Conservation (phyloP, 1,140 invertebrate species). For the Odontomachus brunneus region DNA sequence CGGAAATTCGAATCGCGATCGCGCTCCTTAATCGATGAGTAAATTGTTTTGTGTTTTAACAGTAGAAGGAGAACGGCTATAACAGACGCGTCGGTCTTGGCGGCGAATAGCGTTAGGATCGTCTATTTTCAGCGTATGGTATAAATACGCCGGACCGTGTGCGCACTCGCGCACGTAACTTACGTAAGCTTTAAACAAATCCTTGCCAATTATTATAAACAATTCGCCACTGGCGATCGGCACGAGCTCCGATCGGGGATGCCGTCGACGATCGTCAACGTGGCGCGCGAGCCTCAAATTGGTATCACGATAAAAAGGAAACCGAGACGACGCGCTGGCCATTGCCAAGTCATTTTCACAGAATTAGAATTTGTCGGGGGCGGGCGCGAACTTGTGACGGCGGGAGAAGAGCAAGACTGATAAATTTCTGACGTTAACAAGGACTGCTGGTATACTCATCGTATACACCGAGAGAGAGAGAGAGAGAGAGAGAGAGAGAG, state of each 20-base stretch:
- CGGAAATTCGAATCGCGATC: background rate
- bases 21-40: background rate
- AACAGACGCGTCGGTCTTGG: constrained; percentile 73
- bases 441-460: background rate
- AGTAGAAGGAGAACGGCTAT: constrained; percentile 70
- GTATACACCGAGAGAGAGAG: constrained; percentile 34
- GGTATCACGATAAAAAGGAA: constrained; percentile 64
- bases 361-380: constrained; percentile 67
- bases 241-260: constrained; percentile 33
- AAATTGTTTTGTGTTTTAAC: constrained; percentile 61
- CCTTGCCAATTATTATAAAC: constrained; percentile 82
- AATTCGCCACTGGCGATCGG: constrained; percentile 71
- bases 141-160: constrained; percentile 74
- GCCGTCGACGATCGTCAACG: constrained; percentile 6
- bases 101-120: constrained; percentile 63
- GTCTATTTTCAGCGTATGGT: constrained; percentile 78
- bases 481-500: background rate
- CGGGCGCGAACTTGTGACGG: constrained; percentile 6
- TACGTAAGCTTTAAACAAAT: constrained; percentile 81
- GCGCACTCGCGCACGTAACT: constrained; percentile 57
- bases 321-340: constrained; percentile 65
- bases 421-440: constrained; percentile 51
- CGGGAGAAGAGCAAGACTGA: constrained; percentile 4
- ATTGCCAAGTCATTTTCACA: constrained; percentile 69
- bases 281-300: constrained; percentile 63